Conservation (phyloP, 2,888 invertebrate species). For the Iselma pallidipennis region DNA sequence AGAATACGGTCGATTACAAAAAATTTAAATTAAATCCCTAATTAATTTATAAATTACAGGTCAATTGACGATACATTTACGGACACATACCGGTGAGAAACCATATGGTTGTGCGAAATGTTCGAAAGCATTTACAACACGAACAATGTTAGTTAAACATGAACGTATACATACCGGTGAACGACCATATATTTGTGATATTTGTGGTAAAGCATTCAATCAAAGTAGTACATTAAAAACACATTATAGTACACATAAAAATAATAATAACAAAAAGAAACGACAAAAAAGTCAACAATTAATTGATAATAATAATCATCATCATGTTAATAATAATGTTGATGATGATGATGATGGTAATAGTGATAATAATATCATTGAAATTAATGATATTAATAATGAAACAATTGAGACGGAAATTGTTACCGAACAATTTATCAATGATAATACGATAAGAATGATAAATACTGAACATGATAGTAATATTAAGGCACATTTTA, state of each 20-base stretch:
- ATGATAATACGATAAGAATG: slow-evolving; percentile 11
- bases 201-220: slow-evolving; percentile 46
- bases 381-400: slow-evolving; percentile 13
- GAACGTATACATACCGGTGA: slow-evolving; percentile 49
- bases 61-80: slow-evolving; percentile 44
- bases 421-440: slow-evolving; percentile 18
- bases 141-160: slow-evolving; percentile 44
- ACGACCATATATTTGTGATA: slow-evolving; percentile 46
- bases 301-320: slow-evolving; percentile 2
- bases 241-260: slow-evolving; percentile 40
- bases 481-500: slow-evolving; percentile 17
- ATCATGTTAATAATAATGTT: no score
- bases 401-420: slow-evolving; percentile 17
- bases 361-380: slow-evolving; percentile 10
- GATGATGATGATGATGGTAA: no score
- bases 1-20: background rate
- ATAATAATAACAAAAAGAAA: slow-evolving; percentile 10
- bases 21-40: background rate
- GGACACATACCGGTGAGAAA: slow-evolving; percentile 50
- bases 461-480: slow-evolving; percentile 7
- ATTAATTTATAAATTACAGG: slow-evolving; percentile 29
- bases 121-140: slow-evolving; percentile 44
- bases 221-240: slow-evolving; percentile 47
- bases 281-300: slow-evolving; percentile 2
- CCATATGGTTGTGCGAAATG: slow-evolving; percentile 44